A percentile compares a stretch with the other conserved stretches of the same genome.
Evolutionary conservation across 30 jellyfish, hydroid and myxozoan genomes (phyloP).

Genomic region (Turritopsis rubra): DNA sequence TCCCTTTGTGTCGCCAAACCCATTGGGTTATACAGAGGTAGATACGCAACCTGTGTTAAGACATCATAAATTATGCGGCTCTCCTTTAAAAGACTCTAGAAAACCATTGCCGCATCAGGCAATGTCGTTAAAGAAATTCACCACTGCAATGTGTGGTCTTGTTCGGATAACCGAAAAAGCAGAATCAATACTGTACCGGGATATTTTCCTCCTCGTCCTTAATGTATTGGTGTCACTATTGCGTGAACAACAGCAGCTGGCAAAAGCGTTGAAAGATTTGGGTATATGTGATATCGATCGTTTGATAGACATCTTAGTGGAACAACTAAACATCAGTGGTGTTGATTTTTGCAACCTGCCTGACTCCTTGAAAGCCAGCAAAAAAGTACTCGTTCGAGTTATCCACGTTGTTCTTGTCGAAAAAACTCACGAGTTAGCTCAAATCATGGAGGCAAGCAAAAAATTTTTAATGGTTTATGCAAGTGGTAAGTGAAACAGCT

Average conservation of each 20-base stretch:
- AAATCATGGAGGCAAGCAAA: not conserved
- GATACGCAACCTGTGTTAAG: not conserved
- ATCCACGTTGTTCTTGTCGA: constrained; percentile 13
- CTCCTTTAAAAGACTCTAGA: not conserved
- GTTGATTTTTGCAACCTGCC: constrained; percentile 1
- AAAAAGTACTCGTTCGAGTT: not conserved
- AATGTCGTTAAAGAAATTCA: constrained; percentile 13
- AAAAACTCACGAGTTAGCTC: not conserved
- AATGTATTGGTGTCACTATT: constrained; percentile 40
- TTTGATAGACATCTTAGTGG: constrained; percentile 3
- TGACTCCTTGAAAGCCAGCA: not conserved
- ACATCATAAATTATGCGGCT: not conserved
- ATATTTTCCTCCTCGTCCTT: constrained; percentile 36
- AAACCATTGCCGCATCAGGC: constrained; percentile 25
- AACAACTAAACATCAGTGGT: not conserved
- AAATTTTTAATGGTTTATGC: constrained; percentile 6
- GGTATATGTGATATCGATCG: constrained; percentile 45
- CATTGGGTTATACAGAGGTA: constrained; percentile 13
- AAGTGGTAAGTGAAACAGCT: constrained; percentile 2
- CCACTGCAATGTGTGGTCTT: constrained; percentile 13
- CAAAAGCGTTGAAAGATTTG: constrained; percentile 46
- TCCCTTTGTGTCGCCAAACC: constrained; percentile 11
- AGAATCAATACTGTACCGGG: not conserved
- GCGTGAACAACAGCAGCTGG: constrained; percentile 35
- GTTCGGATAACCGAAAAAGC: constrained; percentile 12